Conservation (phyloP, 1,140 invertebrate species). For the Tetramorium alpestre region DNA sequence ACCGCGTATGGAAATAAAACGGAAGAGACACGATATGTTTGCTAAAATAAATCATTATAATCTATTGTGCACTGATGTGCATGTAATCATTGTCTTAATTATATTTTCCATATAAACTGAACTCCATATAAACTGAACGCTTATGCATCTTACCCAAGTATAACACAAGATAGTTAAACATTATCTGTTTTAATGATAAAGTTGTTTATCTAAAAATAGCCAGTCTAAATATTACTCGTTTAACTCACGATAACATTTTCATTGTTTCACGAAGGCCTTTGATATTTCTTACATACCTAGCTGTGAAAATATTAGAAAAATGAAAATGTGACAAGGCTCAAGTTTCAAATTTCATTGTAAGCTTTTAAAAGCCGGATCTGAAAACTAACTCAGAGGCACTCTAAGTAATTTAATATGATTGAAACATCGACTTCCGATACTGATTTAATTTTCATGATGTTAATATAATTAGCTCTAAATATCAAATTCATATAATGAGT, state of each 20-base stretch:
- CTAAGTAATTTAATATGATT: neutral
- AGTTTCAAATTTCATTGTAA: neutral
- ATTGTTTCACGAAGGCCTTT: neutral
- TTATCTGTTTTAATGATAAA: neutral
- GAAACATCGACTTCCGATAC: neutral
- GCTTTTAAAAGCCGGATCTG: neutral
- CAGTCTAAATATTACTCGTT: neutral
- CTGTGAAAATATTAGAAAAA: neutral
- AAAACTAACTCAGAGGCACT: neutral
- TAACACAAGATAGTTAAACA: neutral
- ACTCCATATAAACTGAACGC: neutral
- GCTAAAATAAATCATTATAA: neutral
- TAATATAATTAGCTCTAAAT: neutral
- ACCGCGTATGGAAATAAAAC: neutral
- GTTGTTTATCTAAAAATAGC: neutral
- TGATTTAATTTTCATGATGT: constrained; percentile 3
- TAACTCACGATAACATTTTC: neutral
- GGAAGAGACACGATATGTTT: neutral
- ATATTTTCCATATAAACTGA: neutral
- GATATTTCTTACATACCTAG: neutral
- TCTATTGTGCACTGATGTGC: neutral
- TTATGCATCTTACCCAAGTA: neutral
- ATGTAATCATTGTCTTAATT: neutral
- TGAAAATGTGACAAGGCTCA: neutral
- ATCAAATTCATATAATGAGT: neutral